Conservation (phyloP, 23 tunicate genomes). For the Botrylloides violaceus region DNA sequence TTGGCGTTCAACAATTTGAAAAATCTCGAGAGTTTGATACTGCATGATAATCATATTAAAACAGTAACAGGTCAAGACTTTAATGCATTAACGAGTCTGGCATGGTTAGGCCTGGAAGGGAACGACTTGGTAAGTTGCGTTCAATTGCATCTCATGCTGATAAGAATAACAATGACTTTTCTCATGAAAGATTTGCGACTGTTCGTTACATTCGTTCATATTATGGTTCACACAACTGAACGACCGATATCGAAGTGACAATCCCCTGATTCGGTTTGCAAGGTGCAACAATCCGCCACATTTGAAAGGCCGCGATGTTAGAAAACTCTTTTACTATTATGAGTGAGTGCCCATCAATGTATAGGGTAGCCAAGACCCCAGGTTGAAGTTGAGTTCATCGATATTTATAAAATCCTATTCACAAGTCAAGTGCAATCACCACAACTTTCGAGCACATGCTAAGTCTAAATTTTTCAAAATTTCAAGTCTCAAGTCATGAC, state of each 20-base stretch:
- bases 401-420: too few relatives aligned
- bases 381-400: too few relatives aligned
- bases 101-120: constrained; percentile 17
- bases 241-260: not conserved
- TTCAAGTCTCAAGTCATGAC: too few relatives aligned
- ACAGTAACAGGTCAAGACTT: not conserved
- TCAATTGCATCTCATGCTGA: not conserved
- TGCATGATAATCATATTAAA: constrained; percentile 31
- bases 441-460: too few relatives aligned
- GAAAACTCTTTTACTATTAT: not conserved
- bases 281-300: not conserved
- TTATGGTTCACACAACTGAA: not conserved
- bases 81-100: not conserved
- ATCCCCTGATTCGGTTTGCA: not conserved
- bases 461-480: too few relatives aligned
- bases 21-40: constrained; percentile 22
- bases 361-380: not conserved
- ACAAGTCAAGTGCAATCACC: too few relatives aligned
- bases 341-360: constrained; percentile 2
- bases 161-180: not conserved
- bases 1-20: constrained; percentile 20
- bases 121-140: constrained; percentile 4
- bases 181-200: constrained; percentile 9
- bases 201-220: constrained; percentile 9
- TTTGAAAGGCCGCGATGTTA: not conserved